Conservation (phyloP, 2,888 invertebrate species). For the Allygus modestus region DNA sequence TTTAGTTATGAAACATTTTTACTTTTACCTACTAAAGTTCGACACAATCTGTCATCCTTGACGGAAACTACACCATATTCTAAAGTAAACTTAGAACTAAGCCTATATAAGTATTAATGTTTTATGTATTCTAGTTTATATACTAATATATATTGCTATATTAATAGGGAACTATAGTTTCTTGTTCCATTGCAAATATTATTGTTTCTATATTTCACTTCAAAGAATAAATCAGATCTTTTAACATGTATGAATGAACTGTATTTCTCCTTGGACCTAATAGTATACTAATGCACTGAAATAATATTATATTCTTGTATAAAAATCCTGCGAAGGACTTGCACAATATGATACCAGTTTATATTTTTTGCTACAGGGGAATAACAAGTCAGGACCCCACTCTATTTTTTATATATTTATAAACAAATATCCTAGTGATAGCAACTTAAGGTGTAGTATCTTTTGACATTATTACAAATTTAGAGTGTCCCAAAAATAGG, state of each 20-base stretch:
- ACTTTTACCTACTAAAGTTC: background rate
- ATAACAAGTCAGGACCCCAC: too few relatives aligned
- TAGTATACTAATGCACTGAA: too few relatives aligned
- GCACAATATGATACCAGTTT: too few relatives aligned
- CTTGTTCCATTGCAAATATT: constrained; percentile 56
- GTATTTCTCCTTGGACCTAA: background rate
- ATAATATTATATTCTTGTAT: too few relatives aligned
- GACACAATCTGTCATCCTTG: constrained; percentile 38
- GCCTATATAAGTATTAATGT: constrained; percentile 60
- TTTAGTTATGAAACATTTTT: background rate
- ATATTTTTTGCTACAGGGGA: too few relatives aligned
- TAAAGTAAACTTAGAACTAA: constrained; percentile 57
- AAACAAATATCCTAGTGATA: too few relatives aligned
- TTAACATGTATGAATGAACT: constrained; percentile 34
- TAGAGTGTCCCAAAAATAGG: too few relatives aligned
- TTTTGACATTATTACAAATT: too few relatives aligned
- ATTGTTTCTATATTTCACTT: constrained; percentile 60
- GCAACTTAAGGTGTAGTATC: too few relatives aligned
- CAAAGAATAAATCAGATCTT: constrained; percentile 56
- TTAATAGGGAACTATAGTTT: constrained; percentile 55
- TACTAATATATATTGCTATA: constrained; percentile 58
- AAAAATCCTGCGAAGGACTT: too few relatives aligned
- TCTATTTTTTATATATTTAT: too few relatives aligned
- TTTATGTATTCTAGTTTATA: constrained; percentile 58
- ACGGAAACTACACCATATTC: constrained; percentile 55